Conservation (phyloP, 2,888 invertebrate species). For the Pyrrhosoma nymphula region DNA sequence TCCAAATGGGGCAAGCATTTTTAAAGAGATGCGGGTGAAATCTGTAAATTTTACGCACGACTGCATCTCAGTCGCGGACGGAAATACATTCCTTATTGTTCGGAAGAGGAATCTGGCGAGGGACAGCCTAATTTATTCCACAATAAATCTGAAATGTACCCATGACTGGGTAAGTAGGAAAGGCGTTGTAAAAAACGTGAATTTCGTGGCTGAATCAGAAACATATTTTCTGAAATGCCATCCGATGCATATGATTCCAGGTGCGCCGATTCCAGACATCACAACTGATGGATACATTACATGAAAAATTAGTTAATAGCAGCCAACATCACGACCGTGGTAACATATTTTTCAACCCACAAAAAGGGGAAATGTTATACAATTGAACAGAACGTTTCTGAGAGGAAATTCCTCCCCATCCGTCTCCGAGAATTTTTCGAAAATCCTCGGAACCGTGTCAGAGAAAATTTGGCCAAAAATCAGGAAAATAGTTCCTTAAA, state of each 20-base stretch:
- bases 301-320: neutral
- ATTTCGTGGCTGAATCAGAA: neutral
- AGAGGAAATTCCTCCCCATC: too few relatives aligned
- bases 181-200: neutral
- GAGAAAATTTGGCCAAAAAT: too few relatives aligned
- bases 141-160: neutral
- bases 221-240: neutral
- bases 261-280: neutral
- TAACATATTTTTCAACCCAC: neutral
- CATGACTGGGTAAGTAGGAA: neutral
- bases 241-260: neutral
- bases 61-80: neutral
- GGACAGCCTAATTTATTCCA: neutral
- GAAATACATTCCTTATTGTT: conserved; percentile 14
- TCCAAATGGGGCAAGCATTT: neutral
- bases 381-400: too few relatives aligned
- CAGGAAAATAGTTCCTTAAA: too few relatives aligned
- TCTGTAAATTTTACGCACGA: conserved; percentile 30
- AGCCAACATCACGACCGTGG: neutral
- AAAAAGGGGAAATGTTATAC: too few relatives aligned
- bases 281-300: neutral
- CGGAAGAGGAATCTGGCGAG: neutral
- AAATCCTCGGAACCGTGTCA: too few relatives aligned
- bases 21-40: neutral
- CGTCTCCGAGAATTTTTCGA: too few relatives aligned